Conservation (phyloP, 2,888 invertebrate genomes). For the Digitonthophagus gazella region DNA sequence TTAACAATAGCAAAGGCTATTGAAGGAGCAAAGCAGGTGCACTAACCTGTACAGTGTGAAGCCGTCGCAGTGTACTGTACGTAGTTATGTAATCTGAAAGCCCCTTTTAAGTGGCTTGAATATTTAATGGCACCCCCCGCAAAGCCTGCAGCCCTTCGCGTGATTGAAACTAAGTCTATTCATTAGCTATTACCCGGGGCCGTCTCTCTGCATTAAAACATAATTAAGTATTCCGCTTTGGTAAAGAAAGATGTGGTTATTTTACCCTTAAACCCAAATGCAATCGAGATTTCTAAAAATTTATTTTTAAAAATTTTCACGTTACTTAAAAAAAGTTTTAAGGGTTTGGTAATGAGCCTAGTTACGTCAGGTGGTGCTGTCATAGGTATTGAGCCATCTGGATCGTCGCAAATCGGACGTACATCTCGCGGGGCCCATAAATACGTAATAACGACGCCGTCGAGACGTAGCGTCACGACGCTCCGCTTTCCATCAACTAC, state of each 20-base stretch:
- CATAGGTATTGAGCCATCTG: background rate
- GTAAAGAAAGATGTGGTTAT: slow-evolving; percentile 3
- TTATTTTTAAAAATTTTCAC: background rate
- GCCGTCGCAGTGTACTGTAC: background rate
- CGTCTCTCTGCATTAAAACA: slow-evolving; percentile 28
- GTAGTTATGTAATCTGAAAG: slow-evolving; percentile 42
- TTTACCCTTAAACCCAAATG: too few relatives aligned
- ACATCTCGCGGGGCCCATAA: background rate
- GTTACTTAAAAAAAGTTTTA: background rate
- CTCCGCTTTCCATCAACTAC: background rate
- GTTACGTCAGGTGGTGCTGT: background rate
- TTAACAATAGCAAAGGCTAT: background rate
- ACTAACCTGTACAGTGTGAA: slow-evolving; percentile 1
- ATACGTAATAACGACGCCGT: background rate
- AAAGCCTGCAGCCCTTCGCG: slow-evolving; percentile 27
- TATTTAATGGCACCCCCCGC: slow-evolving; percentile 46
- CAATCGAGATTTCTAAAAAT: too few relatives aligned
- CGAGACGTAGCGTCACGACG: too few relatives aligned
- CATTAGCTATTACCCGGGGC: slow-evolving; percentile 34
- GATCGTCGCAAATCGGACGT: background rate
- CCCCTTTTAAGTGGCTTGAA: slow-evolving; percentile 52
- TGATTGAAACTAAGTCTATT: slow-evolving; percentile 37
- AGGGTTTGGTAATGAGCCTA: background rate
- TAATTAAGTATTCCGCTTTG: slow-evolving; percentile 27
- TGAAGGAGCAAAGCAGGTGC: background rate